Evolutionary conservation across 2,797 vertebrate species (phyloP), one percentile per base, ranked within the genome.

Genomic region (Podargus strigoides): DNA sequence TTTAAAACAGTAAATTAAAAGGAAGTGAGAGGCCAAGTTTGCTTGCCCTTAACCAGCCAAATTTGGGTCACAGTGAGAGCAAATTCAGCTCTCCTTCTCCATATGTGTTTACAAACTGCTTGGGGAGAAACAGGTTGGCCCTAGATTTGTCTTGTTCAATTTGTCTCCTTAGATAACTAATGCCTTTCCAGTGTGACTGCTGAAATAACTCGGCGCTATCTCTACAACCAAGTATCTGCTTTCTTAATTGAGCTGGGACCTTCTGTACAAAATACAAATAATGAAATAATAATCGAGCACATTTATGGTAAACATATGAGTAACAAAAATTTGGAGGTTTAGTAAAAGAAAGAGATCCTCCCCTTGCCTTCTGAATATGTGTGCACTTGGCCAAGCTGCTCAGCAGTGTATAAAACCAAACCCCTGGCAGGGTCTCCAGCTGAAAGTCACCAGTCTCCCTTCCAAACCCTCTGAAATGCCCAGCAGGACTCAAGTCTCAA

Each of bases 81-180:
- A 84, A 86, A 79, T 58, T 81, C 79, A 84, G 4, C 59, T 60
- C 73, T 68, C 63, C 47, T 86, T 78, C 89, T 75, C 58, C n/a
- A 30, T 52, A n/a, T 75, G 37, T 59, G 56, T 81, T 94, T 91
- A 79, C 79, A 91, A 88, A 92, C 27, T 44, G 80, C 85, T 91
- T 36, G 76, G 67, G 83, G 85, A 93, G 94, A 81, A 93, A 63
- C 66, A 90, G 89, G 91, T 95, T 90, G 93, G 77, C 63, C 79
- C 89, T 52, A 82, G 69, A 86, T 88, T 96, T 90, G 91, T 95
- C 92, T 91, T 76, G 67, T 95, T 96, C 63, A 70, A 63, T 96
- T 93, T 94, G 59, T 88, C 66, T 96, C 69, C 44, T 82, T 56
- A 66, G 77, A 69, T 89, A 96, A 86, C 39, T 53, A 82, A 92